Conservation (phyloP, 2,888 invertebrate species). For the Erebia aethiops region DNA sequence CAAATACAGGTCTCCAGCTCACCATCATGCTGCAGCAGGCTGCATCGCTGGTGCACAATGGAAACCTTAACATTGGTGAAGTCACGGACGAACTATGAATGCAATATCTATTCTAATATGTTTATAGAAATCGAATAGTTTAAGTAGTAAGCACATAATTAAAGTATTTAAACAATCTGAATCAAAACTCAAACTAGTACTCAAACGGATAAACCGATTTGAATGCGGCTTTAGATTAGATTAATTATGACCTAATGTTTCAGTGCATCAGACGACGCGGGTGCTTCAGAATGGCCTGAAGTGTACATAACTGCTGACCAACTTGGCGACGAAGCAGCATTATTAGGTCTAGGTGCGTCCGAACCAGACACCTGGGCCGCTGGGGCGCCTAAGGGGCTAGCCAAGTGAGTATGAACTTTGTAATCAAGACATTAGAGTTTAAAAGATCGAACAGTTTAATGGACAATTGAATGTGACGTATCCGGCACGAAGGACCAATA, state of each 20-base stretch:
- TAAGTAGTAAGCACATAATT: too few species aligned
- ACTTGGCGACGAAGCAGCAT: constrained; percentile 90
- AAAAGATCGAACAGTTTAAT: background rate
- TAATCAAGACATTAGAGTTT: background rate
- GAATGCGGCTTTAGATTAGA: too few species aligned
- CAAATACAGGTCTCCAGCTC: too few species aligned
- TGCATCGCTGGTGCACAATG: too few species aligned
- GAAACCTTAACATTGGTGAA: too few species aligned
- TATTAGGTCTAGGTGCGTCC: constrained; percentile 89
- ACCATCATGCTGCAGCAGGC: too few species aligned
- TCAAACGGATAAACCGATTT: too few species aligned
- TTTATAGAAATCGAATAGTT: too few species aligned
- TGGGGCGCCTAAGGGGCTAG: constrained; percentile 92
- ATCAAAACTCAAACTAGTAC: too few species aligned
- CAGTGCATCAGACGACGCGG: constrained; percentile 89
- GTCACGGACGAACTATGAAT: too few species aligned
- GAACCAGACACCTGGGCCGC: constrained; percentile 98
- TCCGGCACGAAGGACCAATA: constrained; percentile 6
- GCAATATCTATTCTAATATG: too few species aligned
- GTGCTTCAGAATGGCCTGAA: constrained; percentile 88
- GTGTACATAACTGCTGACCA: constrained; percentile 89
- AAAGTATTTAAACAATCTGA: too few species aligned
- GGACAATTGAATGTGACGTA: background rate
- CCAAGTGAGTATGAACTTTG: constrained; percentile 73
- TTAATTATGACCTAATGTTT: background rate